phyloP scores from a whole-genome alignment of 2,113 vertebrate species.

The Rynchops niger region DNA sequence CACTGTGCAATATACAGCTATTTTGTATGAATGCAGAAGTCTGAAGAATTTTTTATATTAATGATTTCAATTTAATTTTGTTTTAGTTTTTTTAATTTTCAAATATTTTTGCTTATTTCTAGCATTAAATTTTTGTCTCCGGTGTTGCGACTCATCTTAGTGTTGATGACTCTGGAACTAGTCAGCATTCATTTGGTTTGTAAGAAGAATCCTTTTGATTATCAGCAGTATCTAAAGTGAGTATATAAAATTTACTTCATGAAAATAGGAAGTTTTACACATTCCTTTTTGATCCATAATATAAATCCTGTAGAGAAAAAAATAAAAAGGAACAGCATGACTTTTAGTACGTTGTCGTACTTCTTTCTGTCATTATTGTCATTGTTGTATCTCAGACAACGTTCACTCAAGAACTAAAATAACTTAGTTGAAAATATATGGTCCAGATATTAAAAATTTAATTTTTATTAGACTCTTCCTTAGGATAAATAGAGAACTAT shows the following conservation, averaged over 20 bases:
- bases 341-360: neutral
- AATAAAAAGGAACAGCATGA: neutral
- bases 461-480: neutral
- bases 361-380: neutral
- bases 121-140: constrained; percentile 71
- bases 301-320: neutral
- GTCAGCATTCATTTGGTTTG: constrained; percentile 35
- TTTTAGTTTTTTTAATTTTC: neutral
- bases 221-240: constrained; percentile 77
- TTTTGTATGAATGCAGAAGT: neutral
- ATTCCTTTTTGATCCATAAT: neutral
- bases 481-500: neutral
- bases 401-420: neutral
- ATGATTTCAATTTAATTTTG: neutral
- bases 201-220: constrained; percentile 45
- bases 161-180: constrained; percentile 69
- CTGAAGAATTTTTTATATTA: neutral
- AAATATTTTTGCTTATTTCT: neutral
- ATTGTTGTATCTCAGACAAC: neutral
- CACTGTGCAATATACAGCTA: neutral
- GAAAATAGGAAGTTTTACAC: neutral
- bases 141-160: constrained; percentile 55
- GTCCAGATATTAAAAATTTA: neutral
- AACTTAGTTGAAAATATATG: neutral
- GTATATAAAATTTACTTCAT: neutral